These are phyloP conservation scores for Apistogramma diplotaenia DNA, from an alignment of 2,113 vertebrate genomes.

Conservation along the genomic window DNA sequence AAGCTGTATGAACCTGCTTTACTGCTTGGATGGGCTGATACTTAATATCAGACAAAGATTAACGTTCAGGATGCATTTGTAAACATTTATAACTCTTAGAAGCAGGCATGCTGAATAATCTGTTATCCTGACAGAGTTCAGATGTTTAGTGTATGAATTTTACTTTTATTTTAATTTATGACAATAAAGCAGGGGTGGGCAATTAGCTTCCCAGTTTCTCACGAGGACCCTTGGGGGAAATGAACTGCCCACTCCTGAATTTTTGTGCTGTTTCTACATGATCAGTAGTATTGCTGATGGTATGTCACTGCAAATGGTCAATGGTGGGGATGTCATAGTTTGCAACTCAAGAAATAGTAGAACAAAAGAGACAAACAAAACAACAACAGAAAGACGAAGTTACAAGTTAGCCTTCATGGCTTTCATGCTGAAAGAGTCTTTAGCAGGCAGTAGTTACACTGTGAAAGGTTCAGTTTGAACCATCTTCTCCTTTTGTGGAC, in stretches of 20 bases:
- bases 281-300: neutral
- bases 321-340: neutral
- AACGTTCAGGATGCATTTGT: neutral
- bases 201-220: neutral
- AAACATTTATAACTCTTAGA: neutral
- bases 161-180: too few relatives aligned
- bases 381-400: too few relatives aligned
- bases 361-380: neutral
- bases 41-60: neutral
- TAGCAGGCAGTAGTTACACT: too few relatives aligned
- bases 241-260: neutral
- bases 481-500: neutral
- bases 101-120: neutral
- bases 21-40: neutral
- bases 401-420: too few relatives aligned
- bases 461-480: neutral
- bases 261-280: neutral
- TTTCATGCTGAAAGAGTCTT: too few relatives aligned
- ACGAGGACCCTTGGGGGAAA: neutral
- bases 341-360: neutral
- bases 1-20: conserved; percentile 19
- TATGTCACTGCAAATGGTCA: neutral
- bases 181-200: neutral
- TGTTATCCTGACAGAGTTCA: neutral
- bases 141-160: neutral